Conservation (phyloP, 1,140 invertebrate genomes). For the Scaptomyza pallida region DNA sequence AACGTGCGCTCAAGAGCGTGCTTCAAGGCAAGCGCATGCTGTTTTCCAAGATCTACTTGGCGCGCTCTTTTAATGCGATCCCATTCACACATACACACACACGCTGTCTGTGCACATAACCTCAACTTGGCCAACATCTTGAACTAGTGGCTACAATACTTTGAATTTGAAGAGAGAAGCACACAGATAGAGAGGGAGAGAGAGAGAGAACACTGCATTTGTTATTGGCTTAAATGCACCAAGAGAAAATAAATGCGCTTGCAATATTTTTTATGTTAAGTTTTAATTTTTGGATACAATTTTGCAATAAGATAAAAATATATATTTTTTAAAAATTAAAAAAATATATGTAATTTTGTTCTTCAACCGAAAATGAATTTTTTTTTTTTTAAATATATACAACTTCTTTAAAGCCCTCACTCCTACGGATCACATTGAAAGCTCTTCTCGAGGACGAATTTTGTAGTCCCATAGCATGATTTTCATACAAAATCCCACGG, state of each 20-base stretch:
- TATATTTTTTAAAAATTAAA: too few species aligned
- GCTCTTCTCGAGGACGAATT: too few species aligned
- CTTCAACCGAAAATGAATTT: too few species aligned
- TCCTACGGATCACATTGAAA: too few species aligned
- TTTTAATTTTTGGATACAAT: too few species aligned
- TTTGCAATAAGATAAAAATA: too few species aligned
- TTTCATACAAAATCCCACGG: too few species aligned
- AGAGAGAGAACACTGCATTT: conserved; percentile 5
- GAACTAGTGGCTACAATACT: not conserved
- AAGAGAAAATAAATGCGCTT: not conserved
- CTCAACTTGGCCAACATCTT: conserved; percentile 51
- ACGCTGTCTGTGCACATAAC: conserved; percentile 45
- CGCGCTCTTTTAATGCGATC: conserved; percentile 16
- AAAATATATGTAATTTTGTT: too few species aligned
- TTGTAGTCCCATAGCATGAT: too few species aligned
- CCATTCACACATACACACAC: conserved; percentile 5
- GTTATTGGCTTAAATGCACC: not conserved
- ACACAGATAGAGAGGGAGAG: conserved; percentile 3
- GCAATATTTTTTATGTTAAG: not conserved
- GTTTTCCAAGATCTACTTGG: too few species aligned
- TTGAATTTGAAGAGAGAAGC: not conserved
- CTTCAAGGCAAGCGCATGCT: not conserved
- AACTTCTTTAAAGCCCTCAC: too few species aligned
- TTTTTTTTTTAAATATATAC: too few species aligned
- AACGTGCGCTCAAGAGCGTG: conserved; percentile 3